Conservation (phyloP, 2,888 invertebrate species). For the Hirudinaria manillensis region DNA sequence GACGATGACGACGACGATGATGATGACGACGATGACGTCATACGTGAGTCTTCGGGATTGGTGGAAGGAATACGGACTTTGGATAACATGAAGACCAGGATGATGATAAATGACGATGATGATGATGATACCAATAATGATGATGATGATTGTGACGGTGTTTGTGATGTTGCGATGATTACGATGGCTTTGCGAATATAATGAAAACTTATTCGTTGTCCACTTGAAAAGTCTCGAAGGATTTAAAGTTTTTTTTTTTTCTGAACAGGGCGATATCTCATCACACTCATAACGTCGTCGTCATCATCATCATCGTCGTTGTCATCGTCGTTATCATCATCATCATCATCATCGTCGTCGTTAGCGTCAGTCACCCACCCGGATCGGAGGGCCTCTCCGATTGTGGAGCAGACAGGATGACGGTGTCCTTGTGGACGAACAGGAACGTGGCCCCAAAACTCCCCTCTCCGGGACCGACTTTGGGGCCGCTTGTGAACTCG, state of each 20-base stretch:
- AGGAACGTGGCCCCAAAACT: slow-evolving; percentile 11
- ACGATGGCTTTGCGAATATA: background rate
- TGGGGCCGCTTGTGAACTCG: background rate
- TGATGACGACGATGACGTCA: slow-evolving; percentile 9
- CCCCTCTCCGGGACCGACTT: background rate
- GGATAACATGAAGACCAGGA: background rate
- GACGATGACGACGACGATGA: slow-evolving; percentile 5
- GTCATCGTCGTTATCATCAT: slow-evolving; percentile 10
- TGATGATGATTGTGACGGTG: background rate
- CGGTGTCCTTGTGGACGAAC: background rate
- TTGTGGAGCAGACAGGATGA: background rate
- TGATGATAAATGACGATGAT: background rate
- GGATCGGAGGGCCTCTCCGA: background rate
- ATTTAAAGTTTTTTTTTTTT: no score
- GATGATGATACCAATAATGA: background rate
- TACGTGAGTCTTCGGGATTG: background rate
- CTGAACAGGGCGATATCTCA: no score
- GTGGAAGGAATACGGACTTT: background rate
- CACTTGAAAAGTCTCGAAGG: no score
- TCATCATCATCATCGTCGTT: slow-evolving; percentile 24
- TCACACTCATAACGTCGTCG: slow-evolving; percentile 14
- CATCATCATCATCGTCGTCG: slow-evolving; percentile 22
- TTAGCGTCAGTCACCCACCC: slow-evolving; percentile 16
- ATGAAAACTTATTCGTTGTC: background rate
- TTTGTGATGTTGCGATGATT: background rate